These are phyloP conservation scores for Epiblema foenella DNA, from an alignment of 2,888 invertebrate species.

Conservation along the genomic window DNA sequence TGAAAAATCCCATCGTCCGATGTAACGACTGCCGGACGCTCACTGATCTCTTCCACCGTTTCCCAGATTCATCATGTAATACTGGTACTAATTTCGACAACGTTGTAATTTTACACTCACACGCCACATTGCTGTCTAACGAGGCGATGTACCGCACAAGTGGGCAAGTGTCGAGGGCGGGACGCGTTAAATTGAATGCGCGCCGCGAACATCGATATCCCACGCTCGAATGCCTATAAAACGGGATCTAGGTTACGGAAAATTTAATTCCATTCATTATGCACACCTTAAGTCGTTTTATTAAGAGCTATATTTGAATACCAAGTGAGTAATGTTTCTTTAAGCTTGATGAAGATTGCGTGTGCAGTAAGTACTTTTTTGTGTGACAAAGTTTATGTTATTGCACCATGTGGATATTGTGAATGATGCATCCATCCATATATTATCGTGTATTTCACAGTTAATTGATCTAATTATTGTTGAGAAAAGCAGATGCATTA, in stretches of 20 bases:
- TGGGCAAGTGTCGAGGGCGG: constrained; percentile 43
- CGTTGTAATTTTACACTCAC: constrained; percentile 38
- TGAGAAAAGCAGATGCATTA: neutral
- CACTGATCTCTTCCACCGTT: neutral
- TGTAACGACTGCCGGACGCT: neutral
- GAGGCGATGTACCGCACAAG: constrained; percentile 37
- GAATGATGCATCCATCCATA: constrained; percentile 12
- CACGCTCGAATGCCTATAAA: constrained; percentile 43
- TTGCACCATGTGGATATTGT: constrained; percentile 22
- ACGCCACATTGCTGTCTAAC: constrained; percentile 41
- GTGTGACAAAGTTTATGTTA: constrained; percentile 19
- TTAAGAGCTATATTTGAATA: constrained; percentile 4
- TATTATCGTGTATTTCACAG: neutral
- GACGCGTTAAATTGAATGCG: constrained; percentile 54
- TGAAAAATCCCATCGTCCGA: neutral
- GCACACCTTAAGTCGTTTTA: neutral
- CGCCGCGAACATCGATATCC: constrained; percentile 48
- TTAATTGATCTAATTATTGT: constrained; percentile 8
- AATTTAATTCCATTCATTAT: neutral
- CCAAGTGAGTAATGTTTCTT: neutral
- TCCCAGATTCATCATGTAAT: constrained; percentile 12
- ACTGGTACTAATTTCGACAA: constrained; percentile 3
- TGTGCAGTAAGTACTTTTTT: constrained; percentile 26
- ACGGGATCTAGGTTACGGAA: constrained; percentile 23
- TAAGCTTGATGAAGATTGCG: constrained; percentile 4